Base-by-base conservation (phyloP, 2,797 vertebrate genomes). In the Pampus argenteus region DNA sequence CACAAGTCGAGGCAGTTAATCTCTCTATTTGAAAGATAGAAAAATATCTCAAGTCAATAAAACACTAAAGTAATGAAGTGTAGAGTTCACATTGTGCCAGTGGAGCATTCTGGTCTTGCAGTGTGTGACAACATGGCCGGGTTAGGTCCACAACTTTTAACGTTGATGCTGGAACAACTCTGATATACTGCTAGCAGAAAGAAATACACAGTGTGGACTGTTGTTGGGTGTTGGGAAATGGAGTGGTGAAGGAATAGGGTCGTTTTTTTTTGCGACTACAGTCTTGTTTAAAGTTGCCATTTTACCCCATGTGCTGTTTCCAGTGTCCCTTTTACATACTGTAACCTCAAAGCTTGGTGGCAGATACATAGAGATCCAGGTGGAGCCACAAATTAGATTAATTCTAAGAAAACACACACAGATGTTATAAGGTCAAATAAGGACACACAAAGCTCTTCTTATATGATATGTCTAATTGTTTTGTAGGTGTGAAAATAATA, bases 211-310 rank as follows among this genome's bases (percentile, higher is more conserved):
- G 71, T 22, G 67, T 57, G 80, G 78, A 73, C 70, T 83, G n/a
- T n/a, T n/a, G n/a, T n/a, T n/a, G 70, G 83, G 83, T 78, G 83
- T 83, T 83, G 73, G 67, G 80, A 75, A 74, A 85, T 72, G 57
- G 70, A 86, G 76, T 44, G 77, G 66, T 81, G 66, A 72, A 71
- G 66, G 83, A 91, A 82, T 69, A 71, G 68, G 81, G 40, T 50
- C 88, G 86, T 89, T 91, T 78, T 86, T 91, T 36, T 93, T 84
- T 82, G 77, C 82, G 76, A 87, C 72, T 74, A 74, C 66, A 76
- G 74, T 78, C 69, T 70, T 82, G 58, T 78, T 83, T 28, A 69
- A 73, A 83, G 65, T 83, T 89, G 88, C 64, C 66, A 63, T 78
- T 82, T 65, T 17, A 80, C 61, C 84, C 85, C 14, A 51, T 75